Conservation (phyloP, 2,113 vertebrate genomes). For the Choloepus hoffmanni region DNA sequence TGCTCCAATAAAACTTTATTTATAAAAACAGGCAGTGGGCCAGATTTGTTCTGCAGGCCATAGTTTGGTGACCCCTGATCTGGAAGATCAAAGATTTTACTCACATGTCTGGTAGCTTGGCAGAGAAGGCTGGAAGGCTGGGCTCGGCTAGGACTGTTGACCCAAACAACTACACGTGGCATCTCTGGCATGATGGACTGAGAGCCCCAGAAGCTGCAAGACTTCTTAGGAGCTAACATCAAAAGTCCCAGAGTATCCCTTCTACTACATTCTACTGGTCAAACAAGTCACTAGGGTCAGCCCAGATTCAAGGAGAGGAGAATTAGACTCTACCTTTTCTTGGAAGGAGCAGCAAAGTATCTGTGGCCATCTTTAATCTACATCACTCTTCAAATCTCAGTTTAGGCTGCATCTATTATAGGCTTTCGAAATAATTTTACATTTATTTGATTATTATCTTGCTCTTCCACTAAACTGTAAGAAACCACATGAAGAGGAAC, state of each 20-base stretch:
- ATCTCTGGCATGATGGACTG: not conserved
- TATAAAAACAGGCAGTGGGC: not conserved
- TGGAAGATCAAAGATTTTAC: not conserved
- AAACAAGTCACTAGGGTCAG: not conserved
- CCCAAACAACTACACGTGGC: not conserved
- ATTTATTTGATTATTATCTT: not conserved
- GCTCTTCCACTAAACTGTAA: not conserved
- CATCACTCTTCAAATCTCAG: conserved; percentile 31
- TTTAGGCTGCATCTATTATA: not conserved
- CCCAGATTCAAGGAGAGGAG: not conserved
- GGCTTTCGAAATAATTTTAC: not conserved
- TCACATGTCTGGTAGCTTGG: not conserved
- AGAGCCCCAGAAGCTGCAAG: not conserved
- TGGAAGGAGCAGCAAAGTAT: not conserved
- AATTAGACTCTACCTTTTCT: not conserved
- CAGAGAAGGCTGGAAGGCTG: not conserved
- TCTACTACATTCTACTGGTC: not conserved
- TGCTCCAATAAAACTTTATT: not conserved
- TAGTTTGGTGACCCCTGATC: not conserved
- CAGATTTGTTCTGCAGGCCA: conserved; percentile 21
- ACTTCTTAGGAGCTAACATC: not conserved
- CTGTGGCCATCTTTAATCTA: not conserved
- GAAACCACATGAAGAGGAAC: not conserved
- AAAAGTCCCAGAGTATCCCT: conserved; percentile 12
- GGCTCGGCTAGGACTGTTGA: not conserved